phyloP scores from a whole-genome alignment of 2,113 vertebrate species.

The Orthochromis indermauri region DNA sequence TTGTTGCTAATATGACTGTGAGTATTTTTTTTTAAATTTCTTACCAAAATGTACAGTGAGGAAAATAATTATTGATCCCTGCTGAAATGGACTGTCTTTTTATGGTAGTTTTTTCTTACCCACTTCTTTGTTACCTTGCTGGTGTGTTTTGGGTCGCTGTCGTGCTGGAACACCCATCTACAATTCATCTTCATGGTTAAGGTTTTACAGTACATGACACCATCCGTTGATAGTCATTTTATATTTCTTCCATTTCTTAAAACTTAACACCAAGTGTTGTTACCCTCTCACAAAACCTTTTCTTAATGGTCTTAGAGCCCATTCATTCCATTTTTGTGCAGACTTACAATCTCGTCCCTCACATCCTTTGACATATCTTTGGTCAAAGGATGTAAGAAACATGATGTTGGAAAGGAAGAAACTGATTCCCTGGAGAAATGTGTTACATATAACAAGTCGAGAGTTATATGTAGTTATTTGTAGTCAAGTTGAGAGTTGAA shows the following conservation, averaged over 20 bases:
- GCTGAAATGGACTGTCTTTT: not conserved
- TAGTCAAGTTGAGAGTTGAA: no score
- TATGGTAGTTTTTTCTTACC: not conserved
- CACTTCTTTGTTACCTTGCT: not conserved
- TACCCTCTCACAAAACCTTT: not conserved
- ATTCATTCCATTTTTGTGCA: not conserved
- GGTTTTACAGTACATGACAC: not conserved
- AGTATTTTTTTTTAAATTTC: not conserved
- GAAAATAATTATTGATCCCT: accelerated
- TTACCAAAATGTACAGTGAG: not conserved
- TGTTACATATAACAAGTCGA: no score
- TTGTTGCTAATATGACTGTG: conserved; percentile 71
- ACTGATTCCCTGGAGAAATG: no score
- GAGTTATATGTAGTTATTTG: no score
- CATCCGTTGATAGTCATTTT: not conserved
- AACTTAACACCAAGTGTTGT: not conserved
- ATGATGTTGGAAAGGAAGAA: no score
- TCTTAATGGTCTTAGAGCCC: not conserved
- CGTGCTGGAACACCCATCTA: not conserved
- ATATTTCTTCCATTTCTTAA: not conserved
- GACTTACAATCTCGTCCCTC: accelerated
- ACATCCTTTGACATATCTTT: not conserved
- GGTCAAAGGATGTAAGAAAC: no score
- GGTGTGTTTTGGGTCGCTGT: accelerated
- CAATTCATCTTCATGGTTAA: accelerated